Conservation (phyloP, 1,140 invertebrate genomes). For the Cyrtorhinus lividipennis region DNA sequence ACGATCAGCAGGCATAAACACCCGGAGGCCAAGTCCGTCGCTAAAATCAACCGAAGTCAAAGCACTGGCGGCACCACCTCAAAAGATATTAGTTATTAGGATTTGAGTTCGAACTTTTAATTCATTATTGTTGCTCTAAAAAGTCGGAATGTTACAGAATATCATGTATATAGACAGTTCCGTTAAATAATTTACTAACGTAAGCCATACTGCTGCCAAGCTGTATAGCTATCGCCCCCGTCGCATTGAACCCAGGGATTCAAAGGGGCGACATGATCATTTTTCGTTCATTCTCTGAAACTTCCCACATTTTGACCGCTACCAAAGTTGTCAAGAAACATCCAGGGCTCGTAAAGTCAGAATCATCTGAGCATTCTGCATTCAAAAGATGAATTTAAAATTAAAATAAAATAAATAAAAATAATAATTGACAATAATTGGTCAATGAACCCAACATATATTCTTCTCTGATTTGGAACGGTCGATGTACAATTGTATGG, state of each 20-base stretch:
- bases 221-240: not conserved
- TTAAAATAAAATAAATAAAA: not conserved
- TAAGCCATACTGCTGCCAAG: not conserved
- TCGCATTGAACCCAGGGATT: too few species aligned
- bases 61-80: slow-evolving; percentile 15
- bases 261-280: too few species aligned
- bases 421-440: too few species aligned
- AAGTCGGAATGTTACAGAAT: not conserved
- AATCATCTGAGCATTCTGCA: not conserved
- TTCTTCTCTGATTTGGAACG: too few species aligned
- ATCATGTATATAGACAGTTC: not conserved
- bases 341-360: not conserved
- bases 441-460: too few species aligned
- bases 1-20: slow-evolving; percentile 40
- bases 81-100: slow-evolving; percentile 14
- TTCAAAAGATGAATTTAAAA: not conserved
- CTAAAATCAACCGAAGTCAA: slow-evolving; percentile 19
- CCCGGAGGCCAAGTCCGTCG: slow-evolving; percentile 36
- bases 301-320: not conserved
- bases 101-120: not conserved
- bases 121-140: not conserved
- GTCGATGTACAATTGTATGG: too few species aligned
- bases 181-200: not conserved
- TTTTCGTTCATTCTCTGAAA: not conserved
- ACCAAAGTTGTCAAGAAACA: not conserved